Base-by-base conservation (phyloP, 2,113 vertebrate species). In the Pelecanus crispus region DNA sequence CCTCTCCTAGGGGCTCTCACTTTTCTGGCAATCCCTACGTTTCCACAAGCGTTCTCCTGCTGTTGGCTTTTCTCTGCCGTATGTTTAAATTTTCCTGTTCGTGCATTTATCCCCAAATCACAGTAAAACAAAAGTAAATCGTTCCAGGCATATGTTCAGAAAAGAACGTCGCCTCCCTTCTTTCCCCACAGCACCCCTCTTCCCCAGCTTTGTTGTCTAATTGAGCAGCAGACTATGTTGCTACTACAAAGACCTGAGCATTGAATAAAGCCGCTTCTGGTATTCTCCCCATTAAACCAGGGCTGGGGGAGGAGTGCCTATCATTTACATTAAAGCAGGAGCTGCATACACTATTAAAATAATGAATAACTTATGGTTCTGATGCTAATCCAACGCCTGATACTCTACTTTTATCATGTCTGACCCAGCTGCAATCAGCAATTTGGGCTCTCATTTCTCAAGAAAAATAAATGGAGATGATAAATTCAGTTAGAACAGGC, bases 121-220 rank as follows among this genome's bases (percentile, higher is more conserved):
- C 88, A 78, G 44, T 68, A 78, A 96, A 96, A 97, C 94, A 97
- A 97, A 96, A 96, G 84, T 95, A 97, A 98, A 98, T 98, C 94
- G 95, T 86, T 97, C 92, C 78, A 92, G 68, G 85, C 50, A 53
- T 75, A 49, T 0, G 17, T 91, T 97, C 93, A 95, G 84, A 97
- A 90, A 85, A 91, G 95, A 81, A 74, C 7, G 5, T 92, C 21
- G 44, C 91, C 68, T 84, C 58, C 20, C 11, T 44, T 77, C 63
- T 85, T 63, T 80, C 66, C 42, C 32, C 66, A 34, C 53, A 77
- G 40, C 47, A 89, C n/a, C 24, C 59, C 73, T 78, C 45, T 94
- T 93, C 63, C 36, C 36, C 8, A 14, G 93, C 97, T 98, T 98
- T 98, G 97, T 97, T 97, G 86, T 94, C 40, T 98, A 98, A 98